phyloP scores from a whole-genome alignment of 2,888 invertebrate species.

The Drosophila greeni region DNA sequence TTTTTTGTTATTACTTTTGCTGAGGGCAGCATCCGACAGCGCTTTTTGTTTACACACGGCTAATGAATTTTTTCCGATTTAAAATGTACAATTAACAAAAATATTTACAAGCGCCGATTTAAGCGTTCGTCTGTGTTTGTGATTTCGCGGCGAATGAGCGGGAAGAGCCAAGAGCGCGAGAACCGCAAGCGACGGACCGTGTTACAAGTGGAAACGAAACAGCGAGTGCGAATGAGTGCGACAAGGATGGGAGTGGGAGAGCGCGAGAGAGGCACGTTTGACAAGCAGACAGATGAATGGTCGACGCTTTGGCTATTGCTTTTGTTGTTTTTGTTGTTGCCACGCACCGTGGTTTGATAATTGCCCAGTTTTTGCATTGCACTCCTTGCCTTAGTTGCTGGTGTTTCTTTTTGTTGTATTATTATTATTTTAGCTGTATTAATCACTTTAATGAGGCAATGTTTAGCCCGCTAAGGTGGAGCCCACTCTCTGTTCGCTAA shows the following conservation, averaged over 20 bases:
- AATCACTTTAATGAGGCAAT: conserved; percentile 64
- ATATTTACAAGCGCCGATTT: conserved; percentile 48
- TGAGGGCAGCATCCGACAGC: conserved; percentile 19
- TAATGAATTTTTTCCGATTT: conserved; percentile 22
- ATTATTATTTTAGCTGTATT: conserved; percentile 55
- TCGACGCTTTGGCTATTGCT: conserved; percentile 23
- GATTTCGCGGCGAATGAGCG: conserved; percentile 52
- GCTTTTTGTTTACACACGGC: conserved; percentile 33
- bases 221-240: conserved; percentile 40
- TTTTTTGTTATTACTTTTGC: conserved; percentile 37
- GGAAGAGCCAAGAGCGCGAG: conserved; percentile 22
- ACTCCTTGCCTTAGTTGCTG: conserved; percentile 5
- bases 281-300: conserved; percentile 49
- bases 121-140: conserved; percentile 59
- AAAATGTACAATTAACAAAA: conserved; percentile 35
- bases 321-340: conserved; percentile 33
- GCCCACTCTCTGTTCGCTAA: conserved; percentile 46
- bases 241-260: conserved; percentile 36
- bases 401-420: conserved; percentile 34
- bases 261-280: conserved; percentile 40
- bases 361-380: conserved; percentile 43
- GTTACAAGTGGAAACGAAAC: conserved; percentile 67
- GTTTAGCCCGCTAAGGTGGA: conserved; percentile 57
- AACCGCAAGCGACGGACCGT: conserved; percentile 45
- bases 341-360: conserved; percentile 63